Base-by-base conservation (phyloP, 2,888 invertebrate genomes). In the Sesamia inferens region DNA sequence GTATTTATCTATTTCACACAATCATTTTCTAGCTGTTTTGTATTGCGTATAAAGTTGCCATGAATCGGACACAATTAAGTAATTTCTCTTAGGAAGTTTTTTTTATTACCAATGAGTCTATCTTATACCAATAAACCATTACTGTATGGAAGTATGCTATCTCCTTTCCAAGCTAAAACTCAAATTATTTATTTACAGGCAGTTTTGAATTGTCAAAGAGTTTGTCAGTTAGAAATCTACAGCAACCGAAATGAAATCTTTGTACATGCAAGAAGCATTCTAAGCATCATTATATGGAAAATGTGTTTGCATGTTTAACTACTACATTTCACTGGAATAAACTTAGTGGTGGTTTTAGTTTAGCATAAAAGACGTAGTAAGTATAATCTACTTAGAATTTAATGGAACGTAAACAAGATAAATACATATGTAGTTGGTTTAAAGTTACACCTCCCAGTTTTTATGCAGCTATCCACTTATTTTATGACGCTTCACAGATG, bases 331-430 rank as follows among this genome's bases (percentile, higher is more conserved):
- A 69, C n/a, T 13, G 8, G 13, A n/a, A 61, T 70, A 10, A 55
- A 71, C 24, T 14, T 1, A 22, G 10, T 5, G 14, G 10, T 0
- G 48, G 10, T 48, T 4, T n/a, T 24, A 42, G 39, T 13, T 42
- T 0, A 54, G 13, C 51, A 42, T 55, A 44, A 65, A 77, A 51
- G 13, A 54, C 19, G 47, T 42, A 42, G 47, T 16, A 58, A 42
- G 47, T 16, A 58, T 31, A 54, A 51, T 44, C 24, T 55, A 57
- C n/a, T 55, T 31, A 22, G 66, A 77, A 66, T 57, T 51, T 78
- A 51, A 77, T 71, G 55, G 59, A 66, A 68, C 44, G 51, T 71
- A 68, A 81, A 81, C 71, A 68, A 65, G 67, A 65, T 66, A 77
- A 74, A 68, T 77, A 68, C 48, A 62, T 57, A 62, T 48, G 62